Evolutionary conservation across 2,888 invertebrate species (phyloP), one percentile per base, ranked within the genome.

Genomic region (Agonum fuliginosum): DNA sequence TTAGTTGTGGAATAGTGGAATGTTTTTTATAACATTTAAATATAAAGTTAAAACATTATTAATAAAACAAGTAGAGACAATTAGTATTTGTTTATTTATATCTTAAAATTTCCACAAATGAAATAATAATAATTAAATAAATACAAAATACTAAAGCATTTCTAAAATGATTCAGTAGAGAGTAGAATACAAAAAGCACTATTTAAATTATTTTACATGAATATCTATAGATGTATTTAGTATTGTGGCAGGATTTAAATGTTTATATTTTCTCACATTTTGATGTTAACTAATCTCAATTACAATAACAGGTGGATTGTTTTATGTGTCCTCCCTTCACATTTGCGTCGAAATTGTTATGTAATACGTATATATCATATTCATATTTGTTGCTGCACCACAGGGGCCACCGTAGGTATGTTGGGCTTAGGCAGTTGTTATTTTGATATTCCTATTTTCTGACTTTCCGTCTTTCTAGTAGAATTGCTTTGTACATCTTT

Each of bases 361-460:
- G 10, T 65, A 46, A 65, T 65, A 74, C 62, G 48, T 74, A 65
- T 27, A 72, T 65, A 65, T 75, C 75, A 75, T 75, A 34, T 75
- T 67, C 75, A 75, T 75, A 48, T 75, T 73, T 58, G 24, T 67
- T 75, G 75, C 67, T 67, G 75, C 75, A 67, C 51, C 67, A 34
- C 70, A 75, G 75, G 75, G 75, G 75, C 75, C 67, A 75, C 75
- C 48, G 75, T 75, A 75, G 75, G 75, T 75, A 75, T 67, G 75
- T 75, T 75, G 75, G 75, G 75, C 75, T 75, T 75, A 20, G 5
- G 65, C 65, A 67, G 10, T 75, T 73, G 73, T 12, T 20, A 30
- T 19, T 8, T 51, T 1, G 24, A 43, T 41, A 19, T 41, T 62
- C 27, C 30, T 75, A 65, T 67, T 75, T 75, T 75, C 75, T 24